These are phyloP conservation scores for Coenonympha glycerion DNA, from an alignment of 2,888 invertebrate genomes.

Conservation along the genomic window DNA sequence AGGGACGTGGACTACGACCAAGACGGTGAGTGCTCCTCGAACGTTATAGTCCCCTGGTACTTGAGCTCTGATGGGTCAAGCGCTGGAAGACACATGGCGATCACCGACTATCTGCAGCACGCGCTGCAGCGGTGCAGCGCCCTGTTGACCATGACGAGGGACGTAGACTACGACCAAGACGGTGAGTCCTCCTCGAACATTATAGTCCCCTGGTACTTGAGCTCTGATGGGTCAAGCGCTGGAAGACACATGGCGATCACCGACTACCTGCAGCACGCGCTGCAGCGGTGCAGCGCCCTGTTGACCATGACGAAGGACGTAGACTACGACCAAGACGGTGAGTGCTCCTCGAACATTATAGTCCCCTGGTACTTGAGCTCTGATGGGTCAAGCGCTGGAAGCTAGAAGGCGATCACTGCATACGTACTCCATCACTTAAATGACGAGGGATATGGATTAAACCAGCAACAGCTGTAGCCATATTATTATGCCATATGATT, in stretches of 20 bases:
- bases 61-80: too few relatives aligned
- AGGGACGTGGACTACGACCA: too few relatives aligned
- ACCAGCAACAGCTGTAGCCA: too few relatives aligned
- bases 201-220: neutral
- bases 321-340: slow-evolving; percentile 97
- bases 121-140: slow-evolving; percentile 82
- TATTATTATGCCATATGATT: too few relatives aligned
- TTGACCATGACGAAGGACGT: slow-evolving; percentile 91
- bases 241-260: too few relatives aligned
- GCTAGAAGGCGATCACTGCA: too few relatives aligned
- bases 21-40: too few relatives aligned
- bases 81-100: slow-evolving; percentile 93
- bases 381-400: neutral
- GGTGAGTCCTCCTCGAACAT: slow-evolving; percentile 74
- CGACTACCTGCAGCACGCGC: slow-evolving; percentile 81
- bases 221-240: neutral
- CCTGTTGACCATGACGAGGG: slow-evolving; percentile 87
- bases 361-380: neutral
- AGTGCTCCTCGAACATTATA: slow-evolving; percentile 34
- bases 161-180: slow-evolving; percentile 98
- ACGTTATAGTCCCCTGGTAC: too few relatives aligned
- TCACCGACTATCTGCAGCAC: slow-evolving; percentile 82
- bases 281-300: slow-evolving; percentile 83
- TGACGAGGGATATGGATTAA: too few relatives aligned
- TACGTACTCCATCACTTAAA: too few relatives aligned